Conservation (phyloP, 2,797 vertebrate genomes). For the Enteromius argenteus region DNA sequence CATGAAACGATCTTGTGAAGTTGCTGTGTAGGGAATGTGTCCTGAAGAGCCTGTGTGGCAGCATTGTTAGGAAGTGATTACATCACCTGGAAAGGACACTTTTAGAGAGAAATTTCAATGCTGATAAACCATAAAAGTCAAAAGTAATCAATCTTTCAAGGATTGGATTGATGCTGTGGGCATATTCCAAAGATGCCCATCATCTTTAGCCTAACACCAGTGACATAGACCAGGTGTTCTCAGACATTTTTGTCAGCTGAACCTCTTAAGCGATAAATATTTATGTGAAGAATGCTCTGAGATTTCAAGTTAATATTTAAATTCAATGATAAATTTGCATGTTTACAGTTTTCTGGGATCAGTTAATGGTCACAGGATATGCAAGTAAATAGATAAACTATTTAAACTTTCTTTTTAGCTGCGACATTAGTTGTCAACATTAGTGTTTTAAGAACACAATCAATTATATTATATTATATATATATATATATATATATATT, state of each 20-base stretch:
- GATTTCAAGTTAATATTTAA: background rate
- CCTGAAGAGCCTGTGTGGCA: conserved; percentile 31
- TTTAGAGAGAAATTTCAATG: background rate
- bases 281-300: background rate
- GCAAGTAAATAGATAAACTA: background rate
- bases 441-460: background rate
- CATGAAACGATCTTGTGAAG: conserved; percentile 18
- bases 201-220: background rate
- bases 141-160: background rate
- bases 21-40: conserved; percentile 1
- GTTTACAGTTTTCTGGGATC: background rate
- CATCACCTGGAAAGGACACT: background rate
- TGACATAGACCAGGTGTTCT: background rate
- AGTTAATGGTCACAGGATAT: background rate
- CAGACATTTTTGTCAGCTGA: background rate
- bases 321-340: background rate
- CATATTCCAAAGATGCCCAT: background rate
- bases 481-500: too few species aligned
- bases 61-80: conserved; percentile 8
- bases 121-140: background rate
- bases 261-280: too few species aligned
- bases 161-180: background rate
- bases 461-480: too few species aligned
- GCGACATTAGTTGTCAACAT: background rate
- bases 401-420: background rate